Percentiles rank a stretch among this genome's conserved stretches.
Evolutionary conservation across 64 coral and sea anemone species (phyloP).

Genomic region (Stichodactyla mertensii): DNA sequence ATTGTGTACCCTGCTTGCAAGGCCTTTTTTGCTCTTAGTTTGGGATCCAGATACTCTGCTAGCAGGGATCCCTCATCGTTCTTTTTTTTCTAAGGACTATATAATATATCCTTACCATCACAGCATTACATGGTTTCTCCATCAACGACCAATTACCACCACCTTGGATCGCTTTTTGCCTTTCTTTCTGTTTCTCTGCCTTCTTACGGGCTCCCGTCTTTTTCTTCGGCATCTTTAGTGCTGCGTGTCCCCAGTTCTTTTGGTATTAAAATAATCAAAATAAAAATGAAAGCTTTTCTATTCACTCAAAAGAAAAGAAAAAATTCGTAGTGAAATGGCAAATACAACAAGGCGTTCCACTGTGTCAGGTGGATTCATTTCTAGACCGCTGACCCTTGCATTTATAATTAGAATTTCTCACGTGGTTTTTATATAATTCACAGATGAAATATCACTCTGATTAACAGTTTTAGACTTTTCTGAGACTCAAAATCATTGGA

Average conservation of each 20-base stretch:
- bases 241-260: background rate
- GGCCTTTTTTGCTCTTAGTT: too few relatives aligned
- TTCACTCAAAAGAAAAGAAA: background rate
- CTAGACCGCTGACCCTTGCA: background rate
- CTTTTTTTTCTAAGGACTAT: background rate
- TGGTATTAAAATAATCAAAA: background rate
- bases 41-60: too few relatives aligned
- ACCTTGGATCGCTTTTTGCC: constrained; percentile 70
- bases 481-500: too few relatives aligned
- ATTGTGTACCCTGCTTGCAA: too few relatives aligned
- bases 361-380: background rate
- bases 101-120: constrained; percentile 54
- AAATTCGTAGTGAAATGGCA: background rate
- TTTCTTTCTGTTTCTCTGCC: constrained; percentile 86
- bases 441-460: too few relatives aligned
- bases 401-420: too few relatives aligned
- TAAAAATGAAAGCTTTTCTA: background rate
- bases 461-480: too few relatives aligned
- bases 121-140: constrained; percentile 70
- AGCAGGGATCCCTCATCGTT: background rate
- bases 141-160: constrained; percentile 44
- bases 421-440: too few relatives aligned
- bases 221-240: constrained; percentile 87
- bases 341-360: background rate
- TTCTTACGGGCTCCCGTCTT: constrained; percentile 98